Percentiles rank a stretch among this genome's conserved stretches.
Evolutionary conservation across 2,113 vertebrate genomes (phyloP).

Genomic region (Lanius collurio): DNA sequence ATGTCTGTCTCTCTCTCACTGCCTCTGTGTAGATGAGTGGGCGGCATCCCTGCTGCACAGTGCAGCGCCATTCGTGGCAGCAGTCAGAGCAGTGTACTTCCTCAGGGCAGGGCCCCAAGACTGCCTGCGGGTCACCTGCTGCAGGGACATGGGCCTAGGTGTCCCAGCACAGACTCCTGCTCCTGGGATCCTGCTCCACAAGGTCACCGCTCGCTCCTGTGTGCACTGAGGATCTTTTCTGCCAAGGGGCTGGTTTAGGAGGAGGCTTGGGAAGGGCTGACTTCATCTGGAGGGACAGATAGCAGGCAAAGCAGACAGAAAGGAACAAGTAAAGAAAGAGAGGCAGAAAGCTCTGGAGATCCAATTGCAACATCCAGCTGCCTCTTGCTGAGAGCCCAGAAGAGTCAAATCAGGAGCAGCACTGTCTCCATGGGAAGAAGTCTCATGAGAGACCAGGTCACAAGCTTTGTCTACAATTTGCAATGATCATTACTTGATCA

Average conservation of each 20-base stretch:
- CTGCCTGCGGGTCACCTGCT: background rate
- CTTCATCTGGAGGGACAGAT: background rate
- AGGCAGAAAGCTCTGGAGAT: background rate
- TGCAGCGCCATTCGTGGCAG: rapidly evolving
- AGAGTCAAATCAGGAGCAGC: background rate
- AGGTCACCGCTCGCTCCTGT: rapidly evolving
- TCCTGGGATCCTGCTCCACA: rapidly evolving
- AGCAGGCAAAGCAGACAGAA: background rate
- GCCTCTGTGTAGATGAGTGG: rapidly evolving
- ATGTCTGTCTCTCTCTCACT: too few species aligned
- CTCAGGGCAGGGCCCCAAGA: background rate
- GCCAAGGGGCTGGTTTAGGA: rapidly evolving
- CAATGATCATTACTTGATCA: background rate
- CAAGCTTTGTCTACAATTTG: background rate
- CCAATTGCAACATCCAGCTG: background rate
- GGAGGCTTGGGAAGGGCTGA: background rate
- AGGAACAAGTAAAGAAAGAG: background rate
- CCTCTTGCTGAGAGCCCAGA: background rate
- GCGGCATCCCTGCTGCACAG: rapidly evolving
- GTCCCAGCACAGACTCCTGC: background rate
- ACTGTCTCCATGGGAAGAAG: background rate
- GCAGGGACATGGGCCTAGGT: rapidly evolving
- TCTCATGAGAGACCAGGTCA: background rate
- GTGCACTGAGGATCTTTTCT: background rate
- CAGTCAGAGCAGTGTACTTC: rapidly evolving